Base-by-base conservation (phyloP, 2,797 vertebrate genomes). In the Lacerta viridis region DNA sequence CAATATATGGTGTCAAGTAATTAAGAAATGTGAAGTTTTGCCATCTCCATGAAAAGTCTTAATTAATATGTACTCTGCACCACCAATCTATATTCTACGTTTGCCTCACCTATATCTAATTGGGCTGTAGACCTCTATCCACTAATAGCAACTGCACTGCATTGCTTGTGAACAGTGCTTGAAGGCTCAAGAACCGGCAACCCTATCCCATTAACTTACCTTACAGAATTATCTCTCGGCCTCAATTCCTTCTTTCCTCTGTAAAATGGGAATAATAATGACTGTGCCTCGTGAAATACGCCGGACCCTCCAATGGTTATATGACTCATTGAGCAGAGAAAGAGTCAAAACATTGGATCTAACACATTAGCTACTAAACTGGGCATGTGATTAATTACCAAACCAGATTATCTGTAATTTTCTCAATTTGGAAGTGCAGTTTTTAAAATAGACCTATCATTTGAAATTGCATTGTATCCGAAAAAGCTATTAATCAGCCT, bases 341-440 rank as follows among this genome's bases (percentile, higher is more conserved):
- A 79, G 83, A 87, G 94, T 78, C 82, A 89, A 78, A 90, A 76
- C 90, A 27, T 75, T 88, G 74, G 5, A 15, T 91, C 79, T 93
- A 92, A 89, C 81, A 76, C 41, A 81, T 74, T 91, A 89, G 88
- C 90, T 92, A 72, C 82, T 92, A 82, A 91, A 94, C 81, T 29
- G 88, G 88, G 89, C 88, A 84, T 55, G 87, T 46, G 46, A 82
- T 93, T 89, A 1, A 89, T 90, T 94, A 92, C 84, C 84, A 75
- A 93, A 92, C 43, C 81, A 87, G 78, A 85, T 93, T 92, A 93
- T 91, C 64, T 82, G 72, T 92, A 66, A 43, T 82, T 88, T 88
- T 89, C 89, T 89, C 83, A 89, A 33, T 94, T 94, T 68, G 83
- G 71, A 85, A 46, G 29, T 91, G 75, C 88, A 92, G 88, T 90